A percentile compares a stretch with the other conserved stretches of the same genome.
These are phyloP conservation scores for Amphiprion clarkii DNA, from an alignment of 2,797 vertebrate species.

Conservation along the genomic window DNA sequence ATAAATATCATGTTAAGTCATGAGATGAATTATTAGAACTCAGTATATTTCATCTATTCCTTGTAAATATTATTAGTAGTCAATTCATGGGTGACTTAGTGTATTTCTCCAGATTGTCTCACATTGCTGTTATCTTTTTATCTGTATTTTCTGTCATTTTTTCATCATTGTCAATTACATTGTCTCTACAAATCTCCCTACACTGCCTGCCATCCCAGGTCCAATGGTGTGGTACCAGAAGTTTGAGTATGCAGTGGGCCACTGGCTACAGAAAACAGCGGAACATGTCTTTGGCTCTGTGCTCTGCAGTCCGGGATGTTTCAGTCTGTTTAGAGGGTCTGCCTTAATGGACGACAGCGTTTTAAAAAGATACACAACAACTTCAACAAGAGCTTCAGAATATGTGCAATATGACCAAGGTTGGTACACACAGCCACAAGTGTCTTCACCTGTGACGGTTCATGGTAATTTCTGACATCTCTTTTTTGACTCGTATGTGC, in stretches of 20 bases:
- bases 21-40: no score
- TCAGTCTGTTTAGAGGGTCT: constrained; percentile 87
- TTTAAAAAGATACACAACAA: constrained; percentile 87
- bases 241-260: constrained; percentile 90
- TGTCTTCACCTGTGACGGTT: neutral
- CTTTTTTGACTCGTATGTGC: neutral
- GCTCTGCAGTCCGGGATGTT: constrained; percentile 89
- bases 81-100: no score
- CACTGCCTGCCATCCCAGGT: constrained; percentile 66
- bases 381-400: constrained; percentile 80
- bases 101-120: neutral
- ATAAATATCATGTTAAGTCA: neutral
- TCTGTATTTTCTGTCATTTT: neutral
- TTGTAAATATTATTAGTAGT: constrained; percentile 1
- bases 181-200: neutral
- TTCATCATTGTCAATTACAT: neutral
- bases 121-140: neutral
- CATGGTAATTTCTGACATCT: neutral
- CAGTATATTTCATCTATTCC: neutral
- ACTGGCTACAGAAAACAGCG: constrained; percentile 90
- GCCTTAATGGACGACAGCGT: constrained; percentile 89
- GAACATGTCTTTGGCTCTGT: constrained; percentile 90
- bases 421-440: constrained; percentile 44
- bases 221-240: constrained; percentile 92
- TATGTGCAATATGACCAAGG: constrained; percentile 91